Evolutionary conservation across 2,113 vertebrate genomes (phyloP).

Genomic region (Craseonycteris thonglongyai): DNA sequence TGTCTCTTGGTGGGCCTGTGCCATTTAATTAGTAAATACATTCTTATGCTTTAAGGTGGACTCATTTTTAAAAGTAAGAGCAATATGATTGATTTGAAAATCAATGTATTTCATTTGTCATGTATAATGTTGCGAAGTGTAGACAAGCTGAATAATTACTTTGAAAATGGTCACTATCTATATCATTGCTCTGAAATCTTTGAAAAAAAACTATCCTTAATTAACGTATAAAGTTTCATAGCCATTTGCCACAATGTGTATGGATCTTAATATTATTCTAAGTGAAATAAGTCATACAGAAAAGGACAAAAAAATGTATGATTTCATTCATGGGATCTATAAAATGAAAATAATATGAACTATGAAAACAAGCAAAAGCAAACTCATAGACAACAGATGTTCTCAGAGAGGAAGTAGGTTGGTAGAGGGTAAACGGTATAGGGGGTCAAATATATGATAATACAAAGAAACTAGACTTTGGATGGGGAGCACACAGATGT

Average conservation of each 20-base stretch:
- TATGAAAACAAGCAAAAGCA: neutral
- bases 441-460: too few relatives aligned
- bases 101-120: neutral
- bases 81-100: neutral
- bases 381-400: neutral
- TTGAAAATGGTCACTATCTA: neutral
- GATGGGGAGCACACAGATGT: neutral
- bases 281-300: neutral
- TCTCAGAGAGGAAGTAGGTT: neutral
- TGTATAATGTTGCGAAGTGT: neutral
- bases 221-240: neutral
- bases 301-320: neutral
- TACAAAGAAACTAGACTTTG: neutral
- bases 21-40: neutral
- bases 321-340: neutral
- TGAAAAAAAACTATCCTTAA: neutral
- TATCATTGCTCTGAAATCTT: neutral
- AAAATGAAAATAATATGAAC: neutral
- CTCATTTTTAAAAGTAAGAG: neutral
- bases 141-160: neutral
- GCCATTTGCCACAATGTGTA: neutral
- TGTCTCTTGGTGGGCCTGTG: neutral
- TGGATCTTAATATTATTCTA: neutral
- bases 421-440: neutral
- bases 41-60: neutral